Base-by-base conservation (phyloP, 2,888 invertebrate species). In the Agonopterix subpropinquella region DNA sequence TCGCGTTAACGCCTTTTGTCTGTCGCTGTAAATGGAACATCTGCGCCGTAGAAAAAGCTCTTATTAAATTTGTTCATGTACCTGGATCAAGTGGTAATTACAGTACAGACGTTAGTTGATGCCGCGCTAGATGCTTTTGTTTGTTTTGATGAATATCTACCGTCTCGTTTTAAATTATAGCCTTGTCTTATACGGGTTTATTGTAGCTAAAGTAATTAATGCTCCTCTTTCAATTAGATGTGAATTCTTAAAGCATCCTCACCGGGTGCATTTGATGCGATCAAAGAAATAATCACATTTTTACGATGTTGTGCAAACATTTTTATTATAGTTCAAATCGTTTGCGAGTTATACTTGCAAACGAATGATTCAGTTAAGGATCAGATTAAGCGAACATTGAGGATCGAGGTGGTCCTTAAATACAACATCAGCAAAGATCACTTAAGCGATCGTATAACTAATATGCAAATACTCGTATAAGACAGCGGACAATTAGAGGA, bases 1-100 rank as follows among this genome's bases (percentile, higher is more conserved):
- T 77, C 77, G 66, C 70, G 74, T 79, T 80, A 76, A 72, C 75
- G 76, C 75, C 80, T 79, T 79, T 83, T 83, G 82, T 82, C 66
- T 67, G 75, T 66, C 60, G 55, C 55, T 61, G 61, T 62, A 66
- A 69, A 64, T 57, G 64, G 73, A 77, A 77, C 83, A 85, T 78
- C 82, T 85, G 84, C 69, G 63, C 28, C 53, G 61, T 65, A 67
- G 75, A 77, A 77, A 76, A 73, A 13, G 61, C 60, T 68, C 69
- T 62, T 71, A 70, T 67, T 65, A 67, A 71, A 65, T 73, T 67
- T 67, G 61, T 61, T 57, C 63, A 54, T 62, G 62, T 65, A 64
- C 65, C 64, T 67, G 70, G 62, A 68, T 66, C 63, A 57, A 65
- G 62, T 60, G 64, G 67, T 76, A 75, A 80, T 78, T 75, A 72